Base-by-base conservation (phyloP, 2,113 vertebrate genomes). In the Syngnathus scovelli region DNA sequence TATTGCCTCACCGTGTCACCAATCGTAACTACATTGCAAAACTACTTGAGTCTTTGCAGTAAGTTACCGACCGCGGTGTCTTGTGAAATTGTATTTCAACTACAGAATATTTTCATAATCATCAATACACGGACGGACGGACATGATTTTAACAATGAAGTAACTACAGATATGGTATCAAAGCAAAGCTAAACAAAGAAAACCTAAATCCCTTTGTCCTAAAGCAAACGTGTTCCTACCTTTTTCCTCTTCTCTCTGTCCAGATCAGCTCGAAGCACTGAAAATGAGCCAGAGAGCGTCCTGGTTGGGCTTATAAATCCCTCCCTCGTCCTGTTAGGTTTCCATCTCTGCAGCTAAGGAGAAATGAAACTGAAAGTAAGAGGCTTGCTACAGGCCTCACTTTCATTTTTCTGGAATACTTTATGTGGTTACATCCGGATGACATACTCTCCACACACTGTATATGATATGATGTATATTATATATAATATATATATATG, bases 311-410 rank as follows among this genome's bases (percentile, higher is more conserved):
- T 75, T 81, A 59, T 76, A 66, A 63, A 63, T 5, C 38, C 18
- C 12, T 18, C 33, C 62, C 36, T 37, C 18, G 11, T 10, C 2
- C n/a, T 27, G 1, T 21, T 62, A n/a, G 10, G 58, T 67, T 74
- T 60, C 71, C 41, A 55, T 78, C 43, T 67, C 41, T 60, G 64
- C 21, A 16, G 65, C 33, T 0, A 15, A 7, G 5, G 27, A 75
- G 76, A 88, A 87, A 82, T 0, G 74, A 89, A 90, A 91, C 68
- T 71, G 83, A 89, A 89, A 88, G 72, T 64, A 21, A 65, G n/a
- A 15, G 0, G 10, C 13, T 27, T 49, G 21, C 9, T 23, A n/a
- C 18, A 3, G 15, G 23, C 5, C 39, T 49, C 9, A 73, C 68
- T 77, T 68, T 81, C 76, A 54, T 65, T 44, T 85, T 68, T 49